Evolutionary conservation across 2,888 invertebrate species (phyloP).

Genomic region (Agapetus fuscipes): DNA sequence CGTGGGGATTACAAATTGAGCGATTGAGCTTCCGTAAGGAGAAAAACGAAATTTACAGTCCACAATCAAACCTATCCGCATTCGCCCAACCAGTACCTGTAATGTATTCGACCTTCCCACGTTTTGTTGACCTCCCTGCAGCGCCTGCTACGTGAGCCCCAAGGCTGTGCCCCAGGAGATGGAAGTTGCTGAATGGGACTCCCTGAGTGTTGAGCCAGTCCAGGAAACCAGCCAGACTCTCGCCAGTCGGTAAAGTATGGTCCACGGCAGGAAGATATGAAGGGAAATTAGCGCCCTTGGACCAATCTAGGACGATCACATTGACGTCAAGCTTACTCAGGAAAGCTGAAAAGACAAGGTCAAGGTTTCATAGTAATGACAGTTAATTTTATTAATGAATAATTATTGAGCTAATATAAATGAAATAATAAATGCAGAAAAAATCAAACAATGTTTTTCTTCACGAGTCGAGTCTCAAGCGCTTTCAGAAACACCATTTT

Average conservation of each 20-base stretch:
- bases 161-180: conserved; percentile 1
- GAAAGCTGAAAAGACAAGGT: conserved; percentile 1
- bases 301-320: not conserved
- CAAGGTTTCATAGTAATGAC: too few species aligned
- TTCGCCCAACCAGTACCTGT: not conserved
- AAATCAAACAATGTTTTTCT: too few species aligned
- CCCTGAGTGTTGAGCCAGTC: conserved; percentile 1
- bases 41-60: not conserved
- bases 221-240: not conserved
- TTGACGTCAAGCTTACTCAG: not conserved
- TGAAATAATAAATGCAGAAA: too few species aligned
- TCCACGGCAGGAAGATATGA: not conserved
- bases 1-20: too few species aligned
- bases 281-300: not conserved
- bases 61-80: not conserved
- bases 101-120: not conserved
- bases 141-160: conserved; percentile 1
- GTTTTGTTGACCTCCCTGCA: not conserved
- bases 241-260: not conserved
- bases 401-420: too few species aligned
- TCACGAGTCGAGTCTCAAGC: too few species aligned
- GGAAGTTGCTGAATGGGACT: not conserved
- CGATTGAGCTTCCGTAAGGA: too few species aligned
- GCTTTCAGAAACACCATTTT: too few species aligned
- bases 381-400: too few species aligned